These are phyloP conservation scores for Cheirogaleus medius DNA, from an alignment of 2,113 vertebrate species.

Conservation along the genomic window DNA sequence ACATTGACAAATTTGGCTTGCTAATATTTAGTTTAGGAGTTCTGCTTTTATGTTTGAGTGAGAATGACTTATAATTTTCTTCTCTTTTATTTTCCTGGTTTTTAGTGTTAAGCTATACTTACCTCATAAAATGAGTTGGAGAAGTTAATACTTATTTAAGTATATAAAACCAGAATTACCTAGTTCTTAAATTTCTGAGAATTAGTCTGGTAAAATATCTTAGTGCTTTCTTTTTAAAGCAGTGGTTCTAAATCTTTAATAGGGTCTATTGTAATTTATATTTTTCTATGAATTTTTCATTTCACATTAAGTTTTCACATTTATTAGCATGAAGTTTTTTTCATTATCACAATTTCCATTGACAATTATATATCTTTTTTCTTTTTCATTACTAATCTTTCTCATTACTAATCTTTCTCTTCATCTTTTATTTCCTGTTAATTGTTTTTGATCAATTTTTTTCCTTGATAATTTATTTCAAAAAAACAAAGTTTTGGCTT, in stretches of 20 bases:
- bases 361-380: background rate
- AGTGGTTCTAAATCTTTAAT: background rate
- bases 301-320: background rate
- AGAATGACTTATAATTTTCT: background rate
- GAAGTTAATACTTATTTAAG: background rate
- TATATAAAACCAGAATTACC: background rate
- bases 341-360: conserved; percentile 1
- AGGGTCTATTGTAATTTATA: background rate
- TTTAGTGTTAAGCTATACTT: background rate
- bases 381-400: background rate
- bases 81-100: background rate
- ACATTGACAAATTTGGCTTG: background rate
- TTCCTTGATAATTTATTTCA: background rate
- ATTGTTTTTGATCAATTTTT: background rate
- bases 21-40: conserved; percentile 20
- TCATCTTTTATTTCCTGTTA: background rate
- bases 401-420: background rate
- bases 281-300: background rate
- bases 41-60: background rate
- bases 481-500: background rate
- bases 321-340: background rate
- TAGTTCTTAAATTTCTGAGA: background rate
- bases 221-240: background rate
- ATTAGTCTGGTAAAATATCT: background rate
- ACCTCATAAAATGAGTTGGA: background rate